Percentiles rank a stretch among this genome's conserved stretches.
Conservation (phyloP, 2,113 vertebrate genomes). For the Channa argus region DNA sequence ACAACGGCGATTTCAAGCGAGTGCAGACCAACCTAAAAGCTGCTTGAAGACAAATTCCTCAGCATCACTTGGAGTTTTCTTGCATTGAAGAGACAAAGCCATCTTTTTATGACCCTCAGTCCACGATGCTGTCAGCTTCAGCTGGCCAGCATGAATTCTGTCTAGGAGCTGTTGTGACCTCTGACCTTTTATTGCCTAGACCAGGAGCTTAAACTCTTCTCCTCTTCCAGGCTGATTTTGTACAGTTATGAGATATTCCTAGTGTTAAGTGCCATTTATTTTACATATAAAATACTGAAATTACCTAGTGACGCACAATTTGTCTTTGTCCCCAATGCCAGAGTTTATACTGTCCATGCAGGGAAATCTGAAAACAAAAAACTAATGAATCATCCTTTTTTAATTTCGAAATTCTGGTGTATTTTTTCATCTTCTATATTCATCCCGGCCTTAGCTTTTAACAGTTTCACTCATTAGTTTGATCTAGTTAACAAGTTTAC, state of each 20-base stretch:
- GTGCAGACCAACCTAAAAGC: slow-evolving; percentile 62
- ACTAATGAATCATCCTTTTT: slow-evolving; percentile 51
- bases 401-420: background rate
- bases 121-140: slow-evolving; percentile 16
- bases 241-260: slow-evolving; percentile 81
- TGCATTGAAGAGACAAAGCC: slow-evolving; percentile 62
- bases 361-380: slow-evolving; percentile 57
- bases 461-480: slow-evolving; percentile 30
- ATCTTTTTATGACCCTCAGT: slow-evolving; percentile 61
- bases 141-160: slow-evolving; percentile 29
- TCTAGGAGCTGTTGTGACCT: slow-evolving; percentile 67
- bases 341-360: slow-evolving; percentile 59
- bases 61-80: slow-evolving; percentile 44
- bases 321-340: slow-evolving; percentile 42
- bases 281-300: slow-evolving; percentile 79
- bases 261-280: slow-evolving; percentile 87
- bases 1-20: slow-evolving; percentile 46
- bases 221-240: slow-evolving; percentile 70
- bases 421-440: slow-evolving; percentile 20
- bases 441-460: slow-evolving; percentile 65
- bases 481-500: slow-evolving; percentile 21
- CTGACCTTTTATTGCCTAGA: slow-evolving; percentile 65
- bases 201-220: slow-evolving; percentile 36
- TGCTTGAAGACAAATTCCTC: slow-evolving; percentile 62
- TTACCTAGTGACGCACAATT: slow-evolving; percentile 80